A percentile compares a stretch with the other conserved stretches of the same genome.
phyloP scores from a whole-genome alignment of 2,888 invertebrate genomes.

The Periphyllus acericola region DNA sequence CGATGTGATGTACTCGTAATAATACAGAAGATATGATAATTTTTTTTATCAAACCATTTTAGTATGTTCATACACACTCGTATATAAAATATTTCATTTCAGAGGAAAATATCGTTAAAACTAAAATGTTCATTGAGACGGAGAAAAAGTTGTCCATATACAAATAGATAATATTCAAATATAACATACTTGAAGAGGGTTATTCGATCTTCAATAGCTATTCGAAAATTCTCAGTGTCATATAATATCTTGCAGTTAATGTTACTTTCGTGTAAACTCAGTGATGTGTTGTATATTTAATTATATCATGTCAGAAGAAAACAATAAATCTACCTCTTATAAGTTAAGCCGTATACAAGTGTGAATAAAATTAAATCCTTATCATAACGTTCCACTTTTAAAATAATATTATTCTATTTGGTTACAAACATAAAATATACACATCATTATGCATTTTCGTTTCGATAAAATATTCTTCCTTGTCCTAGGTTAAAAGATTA shows the following conservation, averaged over 20 bases:
- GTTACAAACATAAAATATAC: neutral
- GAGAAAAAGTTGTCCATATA: neutral
- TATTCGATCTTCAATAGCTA: neutral
- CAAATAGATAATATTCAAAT: neutral
- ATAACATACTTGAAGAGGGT: neutral
- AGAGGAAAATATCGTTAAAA: neutral
- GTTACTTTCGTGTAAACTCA: conserved; percentile 30
- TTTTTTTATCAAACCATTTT: too few relatives aligned
- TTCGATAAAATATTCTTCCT: conserved; percentile 7
- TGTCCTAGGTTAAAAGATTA: conserved; percentile 17
- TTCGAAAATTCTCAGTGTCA: neutral
- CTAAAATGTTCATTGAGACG: neutral
- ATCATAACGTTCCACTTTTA: conserved; percentile 37
- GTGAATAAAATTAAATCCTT: conserved; percentile 24
- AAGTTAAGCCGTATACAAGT: neutral
- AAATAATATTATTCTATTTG: conserved; percentile 20
- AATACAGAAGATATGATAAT: too few relatives aligned
- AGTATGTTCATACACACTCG: too few relatives aligned
- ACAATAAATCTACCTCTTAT: neutral
- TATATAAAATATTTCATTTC: too few relatives aligned
- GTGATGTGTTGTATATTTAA: neutral
- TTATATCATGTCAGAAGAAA: neutral
- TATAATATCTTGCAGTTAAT: neutral
- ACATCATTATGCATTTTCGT: conserved; percentile 1
- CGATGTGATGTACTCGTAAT: too few relatives aligned